Base-by-base conservation (phyloP, 2,113 vertebrate genomes). In the Toxostoma redivivum region DNA sequence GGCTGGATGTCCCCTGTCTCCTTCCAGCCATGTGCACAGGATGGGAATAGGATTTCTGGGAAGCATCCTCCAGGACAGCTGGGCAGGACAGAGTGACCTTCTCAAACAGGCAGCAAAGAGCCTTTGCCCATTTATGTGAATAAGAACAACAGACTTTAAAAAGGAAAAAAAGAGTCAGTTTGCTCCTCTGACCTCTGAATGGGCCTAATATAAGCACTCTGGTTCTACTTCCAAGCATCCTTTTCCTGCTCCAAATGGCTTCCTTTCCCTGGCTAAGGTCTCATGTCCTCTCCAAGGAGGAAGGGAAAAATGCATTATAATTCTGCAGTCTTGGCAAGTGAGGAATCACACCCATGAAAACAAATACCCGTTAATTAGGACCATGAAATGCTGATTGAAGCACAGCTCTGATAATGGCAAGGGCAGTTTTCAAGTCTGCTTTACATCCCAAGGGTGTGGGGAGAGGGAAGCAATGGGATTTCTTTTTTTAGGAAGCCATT, bases 221-320 rank as follows among this genome's bases (percentile, higher is more conserved):
- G 67, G 51, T 73, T 94, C 86, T 33, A 27, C 69, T 94, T 79
- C 69, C 72, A 94, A 86, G 66, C 93, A 96, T 98, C 95, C 97
- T 95, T 23, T 98, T 97, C 97, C 81, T 56, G 94, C 95, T 97
- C 96, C 95, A 98, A 94, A 96, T 96, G 84, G 94, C 53, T 96
- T 97, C 92, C 95, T 71, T n/a, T 95, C 61, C 15, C 85, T 73
- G 78, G 71, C 69, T 74, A 8, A 92, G 64, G n/a, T 90, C 60
- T 83, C 66, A 13, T 48, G 40, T 79, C 77, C 91, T 96, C 73
- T 95, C 94, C 88, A 74, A 91, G 96, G 88, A 94, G 67, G 86
- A 89, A 77, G 74, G 53, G 64, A 8, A 60, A 74, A 83, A 50
- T 14, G 19, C 58, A 40, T 90, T 92, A 50, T 57, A 76, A 78